Conservation (phyloP, 2,797 vertebrate genomes). For the Coccyzus lansbergi region DNA sequence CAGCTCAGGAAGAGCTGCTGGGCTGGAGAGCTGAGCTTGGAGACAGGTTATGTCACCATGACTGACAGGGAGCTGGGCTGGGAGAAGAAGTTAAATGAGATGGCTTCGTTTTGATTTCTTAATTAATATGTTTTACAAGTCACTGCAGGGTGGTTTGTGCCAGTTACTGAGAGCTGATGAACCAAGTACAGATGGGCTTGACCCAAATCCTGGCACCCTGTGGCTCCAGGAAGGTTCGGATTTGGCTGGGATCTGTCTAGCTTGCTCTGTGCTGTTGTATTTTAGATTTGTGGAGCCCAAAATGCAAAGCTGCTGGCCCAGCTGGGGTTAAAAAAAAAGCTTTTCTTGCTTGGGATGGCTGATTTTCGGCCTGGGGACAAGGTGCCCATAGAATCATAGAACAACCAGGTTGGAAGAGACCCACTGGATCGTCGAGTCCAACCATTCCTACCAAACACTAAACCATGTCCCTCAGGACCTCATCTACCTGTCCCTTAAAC, state of each 20-base stretch:
- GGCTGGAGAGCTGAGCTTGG: neutral
- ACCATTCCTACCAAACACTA: no score
- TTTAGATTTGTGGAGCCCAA: neutral
- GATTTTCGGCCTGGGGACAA: neutral
- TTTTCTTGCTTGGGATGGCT: neutral
- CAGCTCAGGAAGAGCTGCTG: neutral
- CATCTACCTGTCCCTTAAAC: no score
- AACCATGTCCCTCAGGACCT: no score
- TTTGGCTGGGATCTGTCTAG: neutral
- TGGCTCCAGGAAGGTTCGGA: neutral
- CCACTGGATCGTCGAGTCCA: no score
- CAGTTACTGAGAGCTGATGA: neutral
- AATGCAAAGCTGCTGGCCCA: neutral
- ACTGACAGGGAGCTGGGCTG: neutral
- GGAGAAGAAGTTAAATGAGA: neutral
- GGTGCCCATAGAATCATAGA: accelerated
- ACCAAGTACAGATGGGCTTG: neutral
- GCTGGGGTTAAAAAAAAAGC: neutral
- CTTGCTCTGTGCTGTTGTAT: neutral
- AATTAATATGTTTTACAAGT: neutral
- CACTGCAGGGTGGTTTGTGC: neutral
- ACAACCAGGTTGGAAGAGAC: no score
- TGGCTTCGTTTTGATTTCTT: neutral
- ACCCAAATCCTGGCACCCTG: neutral
- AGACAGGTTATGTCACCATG: neutral